Conservation (phyloP, 2,113 vertebrate species). For the Cranoglanis bouderius region DNA sequence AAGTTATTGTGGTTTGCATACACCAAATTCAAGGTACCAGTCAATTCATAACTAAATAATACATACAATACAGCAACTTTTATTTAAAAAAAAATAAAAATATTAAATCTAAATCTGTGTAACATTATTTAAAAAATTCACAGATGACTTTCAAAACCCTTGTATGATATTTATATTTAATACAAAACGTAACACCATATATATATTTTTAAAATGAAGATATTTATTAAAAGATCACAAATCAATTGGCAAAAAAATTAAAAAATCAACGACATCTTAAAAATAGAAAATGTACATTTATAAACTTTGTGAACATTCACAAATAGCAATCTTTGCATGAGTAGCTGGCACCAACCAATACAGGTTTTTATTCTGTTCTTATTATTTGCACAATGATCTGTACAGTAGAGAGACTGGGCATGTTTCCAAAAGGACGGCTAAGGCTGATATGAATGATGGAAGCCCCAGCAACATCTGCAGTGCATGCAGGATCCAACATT, state of each 20-base stretch:
- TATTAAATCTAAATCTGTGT: not conserved
- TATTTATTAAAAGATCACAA: constrained; percentile 73
- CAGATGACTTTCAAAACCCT: no score
- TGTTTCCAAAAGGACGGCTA: constrained; percentile 12
- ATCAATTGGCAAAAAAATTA: constrained; percentile 51
- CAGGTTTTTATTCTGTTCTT: constrained; percentile 36
- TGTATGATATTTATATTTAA: not conserved
- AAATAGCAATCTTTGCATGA: constrained; percentile 40
- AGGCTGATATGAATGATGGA: constrained; percentile 11
- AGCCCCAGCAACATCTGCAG: constrained; percentile 41
- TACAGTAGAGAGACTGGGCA: constrained; percentile 5
- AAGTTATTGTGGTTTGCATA: not conserved
- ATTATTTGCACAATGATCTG: constrained; percentile 31
- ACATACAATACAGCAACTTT: not conserved
- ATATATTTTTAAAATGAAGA: constrained; percentile 37
- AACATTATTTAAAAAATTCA: not conserved
- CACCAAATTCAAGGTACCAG: not conserved
- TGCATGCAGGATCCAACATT: constrained; percentile 54
- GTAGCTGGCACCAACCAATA: constrained; percentile 29
- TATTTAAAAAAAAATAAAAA: not conserved
- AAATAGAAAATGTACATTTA: constrained; percentile 76
- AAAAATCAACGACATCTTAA: constrained; percentile 58
- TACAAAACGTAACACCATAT: not conserved
- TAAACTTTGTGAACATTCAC: constrained; percentile 61
- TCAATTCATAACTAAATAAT: not conserved